Percentiles rank a stretch among this genome's conserved stretches.
These are phyloP conservation scores for Paratilapia polleni DNA, from an alignment of 2,113 vertebrate species.

Conservation along the genomic window DNA sequence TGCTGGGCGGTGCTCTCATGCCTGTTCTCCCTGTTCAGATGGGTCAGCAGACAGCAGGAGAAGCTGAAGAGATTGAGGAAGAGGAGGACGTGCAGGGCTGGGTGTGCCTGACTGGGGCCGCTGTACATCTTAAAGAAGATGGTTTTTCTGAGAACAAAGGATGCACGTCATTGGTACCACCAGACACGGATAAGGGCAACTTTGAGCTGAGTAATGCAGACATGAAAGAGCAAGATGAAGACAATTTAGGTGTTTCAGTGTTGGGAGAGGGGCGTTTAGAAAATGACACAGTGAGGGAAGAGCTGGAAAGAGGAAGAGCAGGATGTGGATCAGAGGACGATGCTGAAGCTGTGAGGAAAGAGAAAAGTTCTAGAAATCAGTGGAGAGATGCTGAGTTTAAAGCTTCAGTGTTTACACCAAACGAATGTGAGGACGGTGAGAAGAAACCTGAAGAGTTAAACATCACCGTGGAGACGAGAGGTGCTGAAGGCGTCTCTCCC, in stretches of 20 bases:
- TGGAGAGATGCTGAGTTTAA: background rate
- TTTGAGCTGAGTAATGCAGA: background rate
- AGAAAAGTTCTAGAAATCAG: background rate
- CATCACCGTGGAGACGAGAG: background rate
- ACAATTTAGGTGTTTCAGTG: no score
- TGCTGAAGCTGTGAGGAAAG: background rate
- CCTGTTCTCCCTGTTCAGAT: background rate
- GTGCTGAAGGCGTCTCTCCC: constrained; percentile 1
- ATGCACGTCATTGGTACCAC: background rate
- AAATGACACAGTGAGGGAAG: no score
- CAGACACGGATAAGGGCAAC: background rate
- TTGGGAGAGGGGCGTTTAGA: background rate
- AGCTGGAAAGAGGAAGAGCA: background rate
- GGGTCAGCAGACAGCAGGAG: background rate
- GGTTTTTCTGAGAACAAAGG: background rate
- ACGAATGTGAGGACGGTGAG: background rate
- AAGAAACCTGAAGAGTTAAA: background rate
- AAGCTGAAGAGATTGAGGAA: background rate
- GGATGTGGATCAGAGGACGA: background rate
- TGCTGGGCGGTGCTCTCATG: background rate
- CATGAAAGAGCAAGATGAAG: background rate
- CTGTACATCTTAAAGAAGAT: background rate
- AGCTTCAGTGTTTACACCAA: background rate
- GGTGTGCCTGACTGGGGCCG: background rate
- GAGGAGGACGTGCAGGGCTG: constrained; percentile 16